These are phyloP conservation scores for Sebastes diploproa DNA, from an alignment of 2,797 vertebrate species.

Conservation along the genomic window DNA sequence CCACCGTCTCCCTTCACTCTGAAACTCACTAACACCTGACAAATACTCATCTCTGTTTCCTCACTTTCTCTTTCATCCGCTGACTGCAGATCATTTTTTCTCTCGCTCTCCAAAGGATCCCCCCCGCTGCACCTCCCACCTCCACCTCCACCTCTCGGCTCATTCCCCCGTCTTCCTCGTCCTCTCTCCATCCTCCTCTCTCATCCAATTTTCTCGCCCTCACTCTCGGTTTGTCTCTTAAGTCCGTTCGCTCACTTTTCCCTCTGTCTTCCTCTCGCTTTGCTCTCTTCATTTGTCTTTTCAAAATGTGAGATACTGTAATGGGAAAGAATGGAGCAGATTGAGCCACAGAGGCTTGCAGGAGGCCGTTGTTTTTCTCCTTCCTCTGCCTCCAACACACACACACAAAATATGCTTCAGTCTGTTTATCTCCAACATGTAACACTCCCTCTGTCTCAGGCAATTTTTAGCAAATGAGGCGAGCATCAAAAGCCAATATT, in stretches of 20 bases:
- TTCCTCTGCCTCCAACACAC: not conserved
- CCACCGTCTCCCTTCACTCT: slow-evolving; percentile 16
- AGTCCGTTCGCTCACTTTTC: not conserved
- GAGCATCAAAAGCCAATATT: slow-evolving; percentile 1
- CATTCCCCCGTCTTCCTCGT: not conserved
- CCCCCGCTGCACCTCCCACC: not conserved
- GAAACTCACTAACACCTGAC: slow-evolving; percentile 39
- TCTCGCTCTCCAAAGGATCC: not conserved
- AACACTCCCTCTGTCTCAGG: not conserved
- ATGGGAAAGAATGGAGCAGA: slow-evolving; percentile 1
- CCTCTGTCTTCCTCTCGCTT: not conserved
- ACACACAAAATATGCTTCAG: not conserved
- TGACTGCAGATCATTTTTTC: slow-evolving; percentile 18
- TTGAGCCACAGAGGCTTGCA: not conserved
- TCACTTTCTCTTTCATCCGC: slow-evolving; percentile 29
- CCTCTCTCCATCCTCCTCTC: not conserved
- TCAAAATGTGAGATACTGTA: not conserved
- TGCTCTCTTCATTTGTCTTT: not conserved
- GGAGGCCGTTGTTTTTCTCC: not conserved
- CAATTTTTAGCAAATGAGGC: slow-evolving; percentile 14
- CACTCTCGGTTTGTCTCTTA: not conserved
- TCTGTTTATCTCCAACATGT: slow-evolving; percentile 15
- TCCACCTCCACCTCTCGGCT: not conserved
- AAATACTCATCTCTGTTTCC: slow-evolving; percentile 43
- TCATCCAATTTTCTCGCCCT: slow-evolving; percentile 1